Evolutionary conservation across 2,797 vertebrate species (phyloP), one percentile per base, ranked within the genome.

Genomic region (Hydrophis major): DNA sequence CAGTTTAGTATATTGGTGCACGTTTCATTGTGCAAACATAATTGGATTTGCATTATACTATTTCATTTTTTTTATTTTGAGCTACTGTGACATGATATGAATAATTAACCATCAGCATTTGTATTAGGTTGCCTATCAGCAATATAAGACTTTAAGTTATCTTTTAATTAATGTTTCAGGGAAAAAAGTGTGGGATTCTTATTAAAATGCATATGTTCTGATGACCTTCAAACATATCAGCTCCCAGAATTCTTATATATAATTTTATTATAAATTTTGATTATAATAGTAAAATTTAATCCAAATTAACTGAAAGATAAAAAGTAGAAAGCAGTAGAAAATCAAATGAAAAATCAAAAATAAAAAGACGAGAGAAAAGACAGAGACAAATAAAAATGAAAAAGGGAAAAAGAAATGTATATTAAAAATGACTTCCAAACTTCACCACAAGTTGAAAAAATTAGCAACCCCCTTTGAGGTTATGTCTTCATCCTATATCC

Each of bases 131-230:
- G 94, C 93, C 95, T 90, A 94, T 95, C 95, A 94, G 93, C 94
- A 95, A 94, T 94, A 94, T 87, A 95, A 95, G 93, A 93, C 95
- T 78, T 95, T 96, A 94, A 96, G 27, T 25, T 97, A 97, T 97
- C 91, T 97, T 89, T 96, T 96, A 97, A 97, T 95, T 96, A 95
- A 91, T 95, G 93, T 92, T 96, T 96, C 94, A 94, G 92, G 95
- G 92, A 92, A 56, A 92, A 56, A 66, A 93, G 88, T 94, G 88
- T 88, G 94, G 92, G 86, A 95, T 90, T 20, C 89, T 86, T 57
- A 93, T 74, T 91, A 93, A 42, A 83, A 83, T 47, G 42, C 1
- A 47, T 37, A 83, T 4, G 3, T 83, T 47, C 37, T 25, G 74
- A 83, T 83, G 37, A 42, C 8, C 74, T 42, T 20, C 20, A 25